Conservation (phyloP, 2,888 invertebrate species). For the Nomada goodeniana region DNA sequence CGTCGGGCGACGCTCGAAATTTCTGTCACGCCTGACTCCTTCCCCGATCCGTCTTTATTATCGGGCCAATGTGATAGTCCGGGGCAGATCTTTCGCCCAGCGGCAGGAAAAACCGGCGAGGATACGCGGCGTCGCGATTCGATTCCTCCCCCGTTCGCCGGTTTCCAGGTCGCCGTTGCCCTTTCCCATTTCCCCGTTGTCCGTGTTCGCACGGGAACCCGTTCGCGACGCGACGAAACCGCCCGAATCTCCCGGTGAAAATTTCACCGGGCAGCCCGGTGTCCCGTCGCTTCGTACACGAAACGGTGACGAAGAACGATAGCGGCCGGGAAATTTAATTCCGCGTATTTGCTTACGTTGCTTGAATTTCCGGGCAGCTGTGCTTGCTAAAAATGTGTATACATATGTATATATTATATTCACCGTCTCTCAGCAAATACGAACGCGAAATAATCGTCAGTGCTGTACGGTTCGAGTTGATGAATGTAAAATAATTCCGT, state of each 20-base stretch:
- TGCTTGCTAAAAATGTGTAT: background rate
- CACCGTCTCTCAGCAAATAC: background rate
- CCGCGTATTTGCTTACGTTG: background rate
- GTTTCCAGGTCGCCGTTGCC: background rate
- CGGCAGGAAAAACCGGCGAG: slow-evolving; percentile 11
- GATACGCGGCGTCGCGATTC: slow-evolving; percentile 53
- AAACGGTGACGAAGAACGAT: background rate
- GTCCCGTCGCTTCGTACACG: background rate
- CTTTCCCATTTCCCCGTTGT: background rate
- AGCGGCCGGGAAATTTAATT: background rate
- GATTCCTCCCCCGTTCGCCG: slow-evolving; percentile 7
- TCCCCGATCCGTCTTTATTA: slow-evolving; percentile 70
- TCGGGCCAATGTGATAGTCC: slow-evolving; percentile 59
- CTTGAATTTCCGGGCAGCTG: background rate
- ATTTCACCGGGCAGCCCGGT: background rate
- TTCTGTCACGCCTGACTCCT: slow-evolving; percentile 65
- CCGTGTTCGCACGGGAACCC: slow-evolving; percentile 10
- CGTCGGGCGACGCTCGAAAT: slow-evolving; percentile 54
- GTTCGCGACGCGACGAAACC: slow-evolving; percentile 8
- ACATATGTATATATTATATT: background rate
- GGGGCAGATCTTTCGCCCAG: slow-evolving; percentile 12
- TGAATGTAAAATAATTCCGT: too few relatives aligned
- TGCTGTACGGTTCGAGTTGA: too few relatives aligned
- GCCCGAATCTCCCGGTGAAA: background rate
- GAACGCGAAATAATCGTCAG: too few relatives aligned